Percentiles rank a stretch among this genome's conserved stretches.
These are phyloP conservation scores for Tanypteryx hageni DNA, from an alignment of 2,888 invertebrate species.

Conservation along the genomic window DNA sequence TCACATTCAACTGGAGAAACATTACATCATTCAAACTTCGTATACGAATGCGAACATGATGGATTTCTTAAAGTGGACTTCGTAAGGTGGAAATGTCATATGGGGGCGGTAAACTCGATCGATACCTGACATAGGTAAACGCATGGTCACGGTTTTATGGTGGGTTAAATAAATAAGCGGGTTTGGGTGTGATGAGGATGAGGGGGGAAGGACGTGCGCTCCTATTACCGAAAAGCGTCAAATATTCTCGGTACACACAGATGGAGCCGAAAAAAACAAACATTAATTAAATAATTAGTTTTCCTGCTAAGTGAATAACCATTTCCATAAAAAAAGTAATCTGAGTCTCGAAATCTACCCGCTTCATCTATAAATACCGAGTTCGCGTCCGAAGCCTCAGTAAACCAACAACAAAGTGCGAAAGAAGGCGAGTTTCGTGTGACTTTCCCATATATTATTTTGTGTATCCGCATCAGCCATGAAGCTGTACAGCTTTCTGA, in stretches of 20 bases:
- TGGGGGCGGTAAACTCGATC: too few species aligned
- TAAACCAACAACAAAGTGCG: neutral
- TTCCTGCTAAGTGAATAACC: neutral
- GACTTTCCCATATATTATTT: neutral
- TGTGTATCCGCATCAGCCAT: neutral
- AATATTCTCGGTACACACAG: neutral
- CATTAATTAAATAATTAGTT: neutral
- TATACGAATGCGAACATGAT: too few species aligned
- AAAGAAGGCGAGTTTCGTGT: neutral
- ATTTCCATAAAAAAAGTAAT: conserved; percentile 2
- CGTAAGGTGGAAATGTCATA: too few species aligned
- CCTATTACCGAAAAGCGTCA: neutral
- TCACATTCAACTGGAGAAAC: too few species aligned
- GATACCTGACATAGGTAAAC: too few species aligned
- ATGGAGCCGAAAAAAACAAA: neutral
- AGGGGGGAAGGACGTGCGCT: neutral
- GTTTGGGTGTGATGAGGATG: too few species aligned
- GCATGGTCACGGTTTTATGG: too few species aligned
- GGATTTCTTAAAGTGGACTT: too few species aligned
- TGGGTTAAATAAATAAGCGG: too few species aligned
- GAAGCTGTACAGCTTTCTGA: neutral
- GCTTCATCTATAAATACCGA: neutral
- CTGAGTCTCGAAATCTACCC: conserved; percentile 11
- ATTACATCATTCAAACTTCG: too few species aligned
- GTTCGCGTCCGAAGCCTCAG: neutral